Evolutionary conservation across 2,888 invertebrate species (phyloP).

Genomic region (Erebia aethiops): DNA sequence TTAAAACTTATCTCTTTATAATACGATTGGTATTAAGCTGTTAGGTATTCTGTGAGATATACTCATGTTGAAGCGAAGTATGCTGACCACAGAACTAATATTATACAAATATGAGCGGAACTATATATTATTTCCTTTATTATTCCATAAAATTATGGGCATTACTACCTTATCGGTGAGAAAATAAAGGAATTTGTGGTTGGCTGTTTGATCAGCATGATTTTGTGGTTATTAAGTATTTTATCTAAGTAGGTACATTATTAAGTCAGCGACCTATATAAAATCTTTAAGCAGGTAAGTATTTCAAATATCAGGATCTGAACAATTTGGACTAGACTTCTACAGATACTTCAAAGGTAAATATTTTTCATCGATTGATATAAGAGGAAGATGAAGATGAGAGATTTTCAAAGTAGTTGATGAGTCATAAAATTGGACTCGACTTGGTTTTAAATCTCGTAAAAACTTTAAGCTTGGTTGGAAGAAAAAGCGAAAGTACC

Average conservation of each 20-base stretch:
- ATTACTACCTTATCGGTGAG: slow-evolving; percentile 20
- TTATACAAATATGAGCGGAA: slow-evolving; percentile 33
- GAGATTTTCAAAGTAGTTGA: too few species aligned
- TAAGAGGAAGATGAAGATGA: too few species aligned
- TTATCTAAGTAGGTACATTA: neutral
- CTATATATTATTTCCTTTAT: slow-evolving; percentile 27
- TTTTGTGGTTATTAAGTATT: slow-evolving; percentile 4
- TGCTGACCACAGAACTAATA: slow-evolving; percentile 36
- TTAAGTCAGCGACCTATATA: neutral
- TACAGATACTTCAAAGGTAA: too few species aligned
- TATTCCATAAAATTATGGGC: slow-evolving; percentile 29
- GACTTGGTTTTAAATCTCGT: too few species aligned
- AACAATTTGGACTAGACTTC: too few species aligned
- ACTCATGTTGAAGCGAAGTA: slow-evolving; percentile 20
- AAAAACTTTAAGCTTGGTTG: too few species aligned
- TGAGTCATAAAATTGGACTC: too few species aligned
- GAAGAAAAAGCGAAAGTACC: too few species aligned
- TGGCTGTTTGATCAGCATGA: slow-evolving; percentile 1
- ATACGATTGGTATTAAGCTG: slow-evolving; percentile 24
- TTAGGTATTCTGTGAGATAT: slow-evolving; percentile 11
- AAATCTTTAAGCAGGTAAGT: neutral
- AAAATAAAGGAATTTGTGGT: slow-evolving; percentile 26
- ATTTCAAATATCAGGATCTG: too few species aligned
- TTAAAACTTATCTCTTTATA: slow-evolving; percentile 18
- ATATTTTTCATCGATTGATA: too few species aligned